Percentiles rank a stretch among this genome's conserved stretches.
Conservation (phyloP, 2,113 vertebrate genomes). For the Leptobrachium ailaonicum region DNA sequence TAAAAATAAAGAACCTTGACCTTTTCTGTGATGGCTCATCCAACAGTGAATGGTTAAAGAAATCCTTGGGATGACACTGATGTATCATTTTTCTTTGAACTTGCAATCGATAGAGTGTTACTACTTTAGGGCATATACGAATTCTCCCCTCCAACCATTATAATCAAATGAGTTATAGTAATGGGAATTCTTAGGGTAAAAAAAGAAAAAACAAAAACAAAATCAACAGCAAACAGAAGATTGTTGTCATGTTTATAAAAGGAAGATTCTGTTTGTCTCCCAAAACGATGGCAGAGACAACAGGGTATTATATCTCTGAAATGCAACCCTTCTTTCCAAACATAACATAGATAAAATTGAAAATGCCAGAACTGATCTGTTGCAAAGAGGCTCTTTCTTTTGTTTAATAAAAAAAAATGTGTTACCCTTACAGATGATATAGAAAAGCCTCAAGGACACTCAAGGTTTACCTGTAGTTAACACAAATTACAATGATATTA, state of each 20-base stretch:
- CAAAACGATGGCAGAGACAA: constrained; percentile 1
- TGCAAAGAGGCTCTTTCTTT: constrained; percentile 28
- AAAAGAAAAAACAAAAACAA: constrained; percentile 9
- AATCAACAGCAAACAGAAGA: not conserved
- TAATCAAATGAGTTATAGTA: constrained; percentile 7
- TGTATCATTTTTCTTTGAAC: constrained; percentile 35
- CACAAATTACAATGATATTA: constrained; percentile 48
- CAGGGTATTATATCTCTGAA: constrained; percentile 26
- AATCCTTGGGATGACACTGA: constrained; percentile 35
- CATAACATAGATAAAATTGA: constrained; percentile 35
- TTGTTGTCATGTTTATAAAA: constrained; percentile 5
- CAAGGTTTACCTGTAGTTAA: constrained; percentile 49
- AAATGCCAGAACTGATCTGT: constrained; percentile 31
- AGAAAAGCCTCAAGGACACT: constrained; percentile 47
- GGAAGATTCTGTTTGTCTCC: not conserved
- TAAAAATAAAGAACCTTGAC: constrained; percentile 28
- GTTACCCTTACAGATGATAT: constrained; percentile 36
- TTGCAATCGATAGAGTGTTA: constrained; percentile 36
- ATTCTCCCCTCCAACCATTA: constrained; percentile 16
- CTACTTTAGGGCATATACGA: constrained; percentile 29
- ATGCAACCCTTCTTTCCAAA: constrained; percentile 13
- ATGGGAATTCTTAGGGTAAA: constrained; percentile 18
- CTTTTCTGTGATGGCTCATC: constrained; percentile 37
- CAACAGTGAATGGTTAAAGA: constrained; percentile 19
- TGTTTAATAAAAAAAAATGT: constrained; percentile 32